These are phyloP conservation scores for Natrix natrix DNA, from an alignment of 2,797 vertebrate species.

Conservation along the genomic window DNA sequence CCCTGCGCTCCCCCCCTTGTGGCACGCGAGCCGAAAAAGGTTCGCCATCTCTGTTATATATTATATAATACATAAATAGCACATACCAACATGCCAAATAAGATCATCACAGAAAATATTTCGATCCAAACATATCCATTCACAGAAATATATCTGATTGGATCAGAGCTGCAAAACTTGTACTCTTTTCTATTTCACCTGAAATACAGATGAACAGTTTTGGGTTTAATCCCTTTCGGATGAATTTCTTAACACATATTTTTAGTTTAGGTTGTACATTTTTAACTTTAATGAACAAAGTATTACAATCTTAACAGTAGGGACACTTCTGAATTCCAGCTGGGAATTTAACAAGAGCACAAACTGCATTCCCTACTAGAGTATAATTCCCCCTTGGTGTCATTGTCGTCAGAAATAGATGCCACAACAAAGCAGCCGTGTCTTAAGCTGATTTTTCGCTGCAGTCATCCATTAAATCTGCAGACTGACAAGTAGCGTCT, in stretches of 20 bases:
- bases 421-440: slow-evolving; percentile 1
- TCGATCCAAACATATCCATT: background rate
- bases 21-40: too few species aligned
- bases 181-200: background rate
- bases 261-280: slow-evolving; percentile 20
- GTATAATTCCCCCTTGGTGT: background rate
- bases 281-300: slow-evolving; percentile 18
- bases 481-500: background rate
- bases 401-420: slow-evolving; percentile 38
- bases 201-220: background rate
- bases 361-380: slow-evolving; percentile 12
- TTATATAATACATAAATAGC: background rate
- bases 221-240: slow-evolving; percentile 37
- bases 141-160: background rate
- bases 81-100: background rate
- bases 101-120: background rate
- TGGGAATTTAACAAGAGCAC: slow-evolving; percentile 15
- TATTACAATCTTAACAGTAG: slow-evolving; percentile 41
- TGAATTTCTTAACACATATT: slow-evolving; percentile 20
- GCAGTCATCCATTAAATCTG: background rate
- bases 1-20: too few species aligned
- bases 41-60: too few species aligned
- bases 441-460: slow-evolving; percentile 11
- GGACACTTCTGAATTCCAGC: slow-evolving; percentile 6
- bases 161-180: background rate